A percentile compares a stretch with the other conserved stretches of the same genome.
phyloP scores from a whole-genome alignment of 2,888 invertebrate genomes.

The Athalia rosae region DNA sequence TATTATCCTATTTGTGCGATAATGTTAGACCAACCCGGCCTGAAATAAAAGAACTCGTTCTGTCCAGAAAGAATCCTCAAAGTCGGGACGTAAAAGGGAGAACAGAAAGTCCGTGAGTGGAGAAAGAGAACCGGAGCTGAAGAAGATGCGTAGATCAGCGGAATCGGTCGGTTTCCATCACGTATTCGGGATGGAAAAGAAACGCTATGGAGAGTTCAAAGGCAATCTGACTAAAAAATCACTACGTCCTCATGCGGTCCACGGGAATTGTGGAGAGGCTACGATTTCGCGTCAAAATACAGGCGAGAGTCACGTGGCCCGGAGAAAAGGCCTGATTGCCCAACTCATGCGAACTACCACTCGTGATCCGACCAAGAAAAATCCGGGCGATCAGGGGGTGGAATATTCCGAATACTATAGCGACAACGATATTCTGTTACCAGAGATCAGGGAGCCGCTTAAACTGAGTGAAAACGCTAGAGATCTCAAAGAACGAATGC shows the following conservation, averaged over 20 bases:
- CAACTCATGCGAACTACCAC: slow-evolving; percentile 55
- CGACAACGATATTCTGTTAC: slow-evolving; percentile 48
- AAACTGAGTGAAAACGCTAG: slow-evolving; percentile 3
- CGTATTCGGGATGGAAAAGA: neutral
- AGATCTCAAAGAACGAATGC: neutral
- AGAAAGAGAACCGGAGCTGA: neutral
- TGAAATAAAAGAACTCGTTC: slow-evolving; percentile 31
- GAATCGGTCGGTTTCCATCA: neutral
- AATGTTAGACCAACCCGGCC: neutral
- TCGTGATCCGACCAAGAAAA: slow-evolving; percentile 51
- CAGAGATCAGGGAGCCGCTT: neutral
- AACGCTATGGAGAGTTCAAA: neutral
- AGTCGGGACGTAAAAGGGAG: slow-evolving; percentile 11
- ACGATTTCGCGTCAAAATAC: neutral
- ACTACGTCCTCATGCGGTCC: neutral
- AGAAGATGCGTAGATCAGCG: neutral
- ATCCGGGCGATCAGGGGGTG: slow-evolving; percentile 49
- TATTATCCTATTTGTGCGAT: too few species aligned
- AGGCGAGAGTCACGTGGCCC: neutral
- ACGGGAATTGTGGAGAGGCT: neutral
- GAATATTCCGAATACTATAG: slow-evolving; percentile 59
- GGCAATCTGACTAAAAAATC: slow-evolving; percentile 11
- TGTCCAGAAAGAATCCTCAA: slow-evolving; percentile 43
- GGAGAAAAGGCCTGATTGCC: slow-evolving; percentile 49
- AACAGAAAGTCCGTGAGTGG: neutral